Percentiles rank a stretch among this genome's conserved stretches.
phyloP scores from a whole-genome alignment of 2,888 invertebrate species.

The Cabera pusaria region DNA sequence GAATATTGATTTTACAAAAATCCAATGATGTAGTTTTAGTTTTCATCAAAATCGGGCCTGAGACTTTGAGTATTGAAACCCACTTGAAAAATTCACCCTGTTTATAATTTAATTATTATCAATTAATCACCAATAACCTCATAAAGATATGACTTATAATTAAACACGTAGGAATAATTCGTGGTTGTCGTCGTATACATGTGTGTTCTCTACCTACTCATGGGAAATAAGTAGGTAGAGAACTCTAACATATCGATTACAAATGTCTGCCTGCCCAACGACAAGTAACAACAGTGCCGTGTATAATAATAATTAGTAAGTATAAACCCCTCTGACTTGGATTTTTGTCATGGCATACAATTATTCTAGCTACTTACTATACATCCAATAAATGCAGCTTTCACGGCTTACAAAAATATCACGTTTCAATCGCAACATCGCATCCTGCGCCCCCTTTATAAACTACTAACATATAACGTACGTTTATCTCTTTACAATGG shows the following conservation, averaged over 20 bases:
- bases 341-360: constrained; percentile 40
- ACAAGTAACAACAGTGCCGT: constrained; percentile 3
- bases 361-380: constrained; percentile 40
- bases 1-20: no score
- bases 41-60: no score
- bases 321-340: constrained; percentile 40
- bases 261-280: constrained; percentile 10
- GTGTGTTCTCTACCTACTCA: no score
- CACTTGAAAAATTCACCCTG: no score
- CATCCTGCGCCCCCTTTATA: constrained; percentile 69
- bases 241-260: constrained; percentile 24
- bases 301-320: constrained; percentile 34
- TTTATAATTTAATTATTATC: no score
- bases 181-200: no score
- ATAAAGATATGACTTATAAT: no score
- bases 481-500: constrained; percentile 72
- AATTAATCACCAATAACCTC: no score
- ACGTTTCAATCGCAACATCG: constrained; percentile 69
- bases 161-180: no score
- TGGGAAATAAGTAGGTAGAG: no score
- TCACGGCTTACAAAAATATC: constrained; percentile 70
- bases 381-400: constrained; percentile 61
- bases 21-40: no score
- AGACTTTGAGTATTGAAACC: no score
- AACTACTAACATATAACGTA: constrained; percentile 58